Base-by-base conservation (phyloP, 1,140 invertebrate species). In the Thalassaphorura encarpata region DNA sequence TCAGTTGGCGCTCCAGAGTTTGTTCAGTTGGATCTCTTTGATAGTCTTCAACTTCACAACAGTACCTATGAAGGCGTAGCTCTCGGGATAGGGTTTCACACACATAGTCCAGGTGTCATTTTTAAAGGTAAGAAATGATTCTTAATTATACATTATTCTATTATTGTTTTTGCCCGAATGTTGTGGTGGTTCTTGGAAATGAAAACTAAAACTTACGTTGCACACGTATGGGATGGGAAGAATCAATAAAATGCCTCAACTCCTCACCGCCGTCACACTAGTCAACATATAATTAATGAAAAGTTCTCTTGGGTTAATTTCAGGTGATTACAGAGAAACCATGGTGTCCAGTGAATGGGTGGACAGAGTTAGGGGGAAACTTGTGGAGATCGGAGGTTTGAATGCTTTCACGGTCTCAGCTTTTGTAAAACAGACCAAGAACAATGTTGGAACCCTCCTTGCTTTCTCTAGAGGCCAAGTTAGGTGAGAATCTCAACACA, bases 391-490 rank as follows among this genome's bases (percentile, higher is more conserved):
- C 27, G 63, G 60, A 18, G 63, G 63, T 21, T 52, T 49, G 21
- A 65, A 65, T 62, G 86, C 89, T 73, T 87, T 89, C 72, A 89
- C 86, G 46, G 75, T 90, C 64, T 77, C 84, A 51, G 84, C 85
- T 31, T 78, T 79, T 60, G 70, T 89, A 27, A 77, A 80, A 52
- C 87, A 90, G 72, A 85, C 87, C 70, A 78, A 80, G 60, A 79
- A 79, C 63, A 89, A 89, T 75, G 82, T 83, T 47, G 87, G 86
- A 69, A 83, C 83, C 51, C 83, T 90, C 63, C 75, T 90, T 62
- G 82, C 85, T 64, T 85, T 89, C 72, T 84, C 85, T 19, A 64
- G 68, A 61, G 72, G 68, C 58, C 66, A 68, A 52, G 60, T 69
- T 53, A 69, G 70, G 71, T 71, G 58, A 49, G 50, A 13, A 15